Conservation (phyloP, 2,888 invertebrate species). For the Pandemis heparana region DNA sequence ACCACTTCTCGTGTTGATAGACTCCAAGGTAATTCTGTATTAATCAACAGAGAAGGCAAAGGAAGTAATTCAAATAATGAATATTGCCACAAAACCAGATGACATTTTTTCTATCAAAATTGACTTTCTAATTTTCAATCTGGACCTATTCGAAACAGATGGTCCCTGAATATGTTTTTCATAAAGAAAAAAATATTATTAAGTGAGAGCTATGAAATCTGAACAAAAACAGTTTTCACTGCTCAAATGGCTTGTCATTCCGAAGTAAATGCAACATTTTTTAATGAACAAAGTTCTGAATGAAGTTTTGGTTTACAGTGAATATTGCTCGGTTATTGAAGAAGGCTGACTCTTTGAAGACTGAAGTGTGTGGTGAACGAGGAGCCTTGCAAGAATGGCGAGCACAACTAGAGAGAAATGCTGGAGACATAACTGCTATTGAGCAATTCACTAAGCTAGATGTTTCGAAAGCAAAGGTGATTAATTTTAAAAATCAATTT, state of each 20-base stretch:
- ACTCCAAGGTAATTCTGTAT: constrained; percentile 62
- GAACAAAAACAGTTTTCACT: too few relatives aligned
- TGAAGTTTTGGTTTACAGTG: constrained; percentile 56
- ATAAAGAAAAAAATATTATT: too few relatives aligned
- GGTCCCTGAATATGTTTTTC: too few relatives aligned
- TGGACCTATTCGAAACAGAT: too few relatives aligned
- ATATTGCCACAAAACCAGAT: not conserved
- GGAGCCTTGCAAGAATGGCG: constrained; percentile 90
- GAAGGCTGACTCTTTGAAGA: constrained; percentile 88
- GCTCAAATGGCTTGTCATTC: not conserved
- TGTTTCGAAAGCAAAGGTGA: constrained; percentile 87
- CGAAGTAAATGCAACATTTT: not conserved
- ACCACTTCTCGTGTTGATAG: constrained; percentile 71
- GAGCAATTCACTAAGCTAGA: constrained; percentile 91
- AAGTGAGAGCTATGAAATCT: too few relatives aligned
- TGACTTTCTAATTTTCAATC: too few relatives aligned
- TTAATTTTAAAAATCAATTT: not conserved
- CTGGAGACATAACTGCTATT: constrained; percentile 89
- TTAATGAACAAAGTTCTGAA: not conserved
- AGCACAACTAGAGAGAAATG: constrained; percentile 88
- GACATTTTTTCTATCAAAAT: not conserved
- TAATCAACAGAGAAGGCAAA: not conserved
- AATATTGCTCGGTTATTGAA: constrained; percentile 84
- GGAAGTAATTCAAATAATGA: not conserved
- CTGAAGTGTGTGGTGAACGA: constrained; percentile 89